Base-by-base conservation (phyloP, 2,113 vertebrate genomes). In the Delphinus delphis region DNA sequence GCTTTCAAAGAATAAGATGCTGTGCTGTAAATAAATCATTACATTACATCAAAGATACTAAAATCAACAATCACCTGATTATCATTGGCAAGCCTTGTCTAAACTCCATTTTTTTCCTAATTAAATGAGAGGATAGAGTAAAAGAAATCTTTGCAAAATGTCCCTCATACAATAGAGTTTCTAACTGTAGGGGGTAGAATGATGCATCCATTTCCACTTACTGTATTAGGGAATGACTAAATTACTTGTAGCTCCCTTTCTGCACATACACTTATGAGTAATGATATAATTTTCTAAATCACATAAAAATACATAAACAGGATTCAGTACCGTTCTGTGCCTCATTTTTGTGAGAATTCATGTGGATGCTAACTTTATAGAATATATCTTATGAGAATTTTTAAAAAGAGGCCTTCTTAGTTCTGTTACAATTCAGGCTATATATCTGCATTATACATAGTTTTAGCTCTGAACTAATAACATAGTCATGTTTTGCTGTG, bases 211-310 rank as follows among this genome's bases (percentile, higher is more conserved):
- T 98, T 98, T 98, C 97, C 98, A 99, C 98, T 97, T 98, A 98
- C 97, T 97, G 92, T 98, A 99, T 99, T 98, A 99, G 98, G 98
- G 98, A 99, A 98, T 98, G 98, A 98, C 98, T 98, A 98, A 99
- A 99, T 99, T 98, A 99, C 98, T 98, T 98, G 95, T 95, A 97
- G 92, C 97, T 98, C 95, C 97, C 97, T 98, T 98, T 98, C 98
- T 7, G 33, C 98, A 98, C 96, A 53, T 38, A 98, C 97, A 98
- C 98, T 98, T 99, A 98, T 25, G 97, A 98, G 98, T 98, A 99
- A 99, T 65, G 98, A 99, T 99, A 99, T 98, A 99, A 99, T 99
- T 99, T 99, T 98, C 98, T 98, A 98, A 98, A 98, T 98, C 98
- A 98, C 97, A 95, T 98, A 98, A 98, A 99, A 99, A 98, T 98